phyloP scores from a whole-genome alignment of 1,140 invertebrate genomes.

The Anagrus nilaparvatae region DNA sequence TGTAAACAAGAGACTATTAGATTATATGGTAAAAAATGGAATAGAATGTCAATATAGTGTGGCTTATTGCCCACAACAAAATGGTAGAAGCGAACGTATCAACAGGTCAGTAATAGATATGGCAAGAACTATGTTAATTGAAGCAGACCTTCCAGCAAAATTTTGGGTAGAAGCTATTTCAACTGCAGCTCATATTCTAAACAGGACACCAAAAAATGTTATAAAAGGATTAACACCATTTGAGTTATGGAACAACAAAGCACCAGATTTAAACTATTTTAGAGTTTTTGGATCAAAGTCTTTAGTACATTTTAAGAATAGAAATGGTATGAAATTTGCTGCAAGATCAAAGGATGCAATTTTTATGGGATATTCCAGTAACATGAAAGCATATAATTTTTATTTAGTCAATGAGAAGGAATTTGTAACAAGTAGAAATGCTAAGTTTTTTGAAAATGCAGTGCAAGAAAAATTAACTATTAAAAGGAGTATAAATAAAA shows the following conservation, averaged over 20 bases:
- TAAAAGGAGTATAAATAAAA: too few relatives aligned
- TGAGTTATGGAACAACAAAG: conserved; percentile 16
- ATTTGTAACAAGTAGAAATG: too few relatives aligned
- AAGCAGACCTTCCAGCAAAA: background rate
- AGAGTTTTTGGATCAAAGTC: conserved; percentile 19
- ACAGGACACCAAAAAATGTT: background rate
- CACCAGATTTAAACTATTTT: conserved; percentile 10
- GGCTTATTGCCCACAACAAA: conserved; percentile 2
- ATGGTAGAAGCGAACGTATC: conserved; percentile 4
- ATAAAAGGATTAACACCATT: conserved; percentile 13
- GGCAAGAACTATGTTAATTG: conserved; percentile 17
- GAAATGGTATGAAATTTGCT: too few relatives aligned
- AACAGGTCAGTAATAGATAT: conserved; percentile 13
- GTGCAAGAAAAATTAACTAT: too few relatives aligned
- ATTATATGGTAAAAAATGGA: conserved; percentile 12
- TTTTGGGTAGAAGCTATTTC: conserved; percentile 3
- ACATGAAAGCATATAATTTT: too few relatives aligned
- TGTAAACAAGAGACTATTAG: conserved; percentile 18
- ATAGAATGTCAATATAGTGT: background rate
- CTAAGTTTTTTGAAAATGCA: too few relatives aligned
- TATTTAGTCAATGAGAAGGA: too few relatives aligned
- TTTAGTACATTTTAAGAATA: too few relatives aligned
- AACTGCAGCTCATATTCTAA: background rate
- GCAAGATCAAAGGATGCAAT: too few relatives aligned
- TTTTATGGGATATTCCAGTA: too few relatives aligned